Base-by-base conservation (phyloP, 2,888 invertebrate species). In the Pristionchus japonicus region DNA sequence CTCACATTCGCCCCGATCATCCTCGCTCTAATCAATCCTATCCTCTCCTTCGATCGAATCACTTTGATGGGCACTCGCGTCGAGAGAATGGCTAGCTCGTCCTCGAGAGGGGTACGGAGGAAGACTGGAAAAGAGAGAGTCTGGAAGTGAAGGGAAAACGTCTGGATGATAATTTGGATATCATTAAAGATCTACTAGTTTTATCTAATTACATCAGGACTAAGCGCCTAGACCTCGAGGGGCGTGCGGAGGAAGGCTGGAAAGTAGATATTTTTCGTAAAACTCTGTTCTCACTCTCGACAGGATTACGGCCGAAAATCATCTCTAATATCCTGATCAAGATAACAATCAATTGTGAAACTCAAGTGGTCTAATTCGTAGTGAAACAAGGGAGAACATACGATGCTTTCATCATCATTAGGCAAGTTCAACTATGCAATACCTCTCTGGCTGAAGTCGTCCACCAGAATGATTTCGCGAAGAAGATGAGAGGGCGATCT, bases 381-480 rank as follows among this genome's bases (percentile, higher is more conserved):
- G 4, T 74, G 77, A 20, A 74, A 74, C 27, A 37, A 43, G 6
- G 43, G 4, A 11, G 31, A 11, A n/a, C n/a, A n/a, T n/a, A n/a
- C n/a, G n/a, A n/a, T n/a, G n/a, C n/a, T n/a, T n/a, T n/a, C n/a
- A n/a, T 34, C 77, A 27, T 23, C 23, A 61, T 11, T n/a, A n/a
- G 27, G n/a, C n/a, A n/a, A n/a, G n/a, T n/a, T n/a, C 6, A 43
- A 43, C 13, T 13, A 43, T 20, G 31, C 13, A 7, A 23, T 47
- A 77, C 77, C 91, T 92, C 94, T 88, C 95, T 98, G 98, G 95
- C 98, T 98, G 91, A 97, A 97, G 95, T 99, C 99, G 95, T 99
- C 99, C 7, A 99, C 99, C 67, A 99, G 96, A 91, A 99, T 97
- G 93, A 99, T 97, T 95, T 99, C 99, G 94, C 97, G 97, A 87